These are phyloP conservation scores for Diglossa cyanea DNA, from an alignment of 2,797 vertebrate genomes.

Conservation along the genomic window DNA sequence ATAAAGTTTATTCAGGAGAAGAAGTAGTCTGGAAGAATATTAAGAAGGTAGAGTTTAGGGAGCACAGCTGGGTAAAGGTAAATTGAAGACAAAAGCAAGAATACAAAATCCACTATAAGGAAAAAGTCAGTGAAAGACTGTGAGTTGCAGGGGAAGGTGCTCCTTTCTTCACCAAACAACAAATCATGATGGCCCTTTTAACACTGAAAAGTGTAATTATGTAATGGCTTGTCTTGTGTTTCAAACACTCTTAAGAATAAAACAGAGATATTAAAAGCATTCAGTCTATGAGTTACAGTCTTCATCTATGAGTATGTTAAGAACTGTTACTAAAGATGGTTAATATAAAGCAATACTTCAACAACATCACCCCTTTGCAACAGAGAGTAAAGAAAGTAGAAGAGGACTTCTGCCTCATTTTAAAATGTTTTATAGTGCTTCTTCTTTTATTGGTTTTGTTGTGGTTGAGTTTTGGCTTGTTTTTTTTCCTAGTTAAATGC, in stretches of 20 bases:
- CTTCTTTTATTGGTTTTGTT: neutral
- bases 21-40: neutral
- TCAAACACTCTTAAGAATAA: neutral
- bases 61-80: neutral
- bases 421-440: neutral
- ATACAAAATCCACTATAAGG: neutral
- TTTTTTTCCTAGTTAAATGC: neutral
- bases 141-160: neutral
- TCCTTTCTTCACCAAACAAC: neutral
- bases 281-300: neutral
- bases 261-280: neutral
- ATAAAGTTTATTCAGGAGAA: neutral
- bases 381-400: neutral
- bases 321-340: neutral
- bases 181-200: neutral
- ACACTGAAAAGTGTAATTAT: neutral
- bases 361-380: neutral
- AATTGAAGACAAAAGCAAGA: neutral
- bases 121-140: neutral
- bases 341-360: neutral
- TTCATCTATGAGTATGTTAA: neutral
- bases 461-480: neutral
- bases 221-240: neutral
- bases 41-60: neutral
- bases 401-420: neutral